These are phyloP conservation scores for Dromiciops gliroides DNA, from an alignment of 2,113 vertebrate genomes.

Conservation along the genomic window DNA sequence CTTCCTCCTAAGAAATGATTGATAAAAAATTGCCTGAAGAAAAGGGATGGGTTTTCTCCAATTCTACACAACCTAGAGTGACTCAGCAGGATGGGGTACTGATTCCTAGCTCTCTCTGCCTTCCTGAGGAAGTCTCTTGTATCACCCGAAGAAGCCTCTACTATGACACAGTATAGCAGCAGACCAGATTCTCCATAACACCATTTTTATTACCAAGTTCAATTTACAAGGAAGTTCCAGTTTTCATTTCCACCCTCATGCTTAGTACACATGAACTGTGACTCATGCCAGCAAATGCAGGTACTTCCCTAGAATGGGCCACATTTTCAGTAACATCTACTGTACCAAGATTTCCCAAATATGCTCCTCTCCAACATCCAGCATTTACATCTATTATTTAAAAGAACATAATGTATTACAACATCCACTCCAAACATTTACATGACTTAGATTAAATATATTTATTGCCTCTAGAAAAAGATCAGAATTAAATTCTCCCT, in stretches of 20 bases:
- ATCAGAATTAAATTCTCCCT: slow-evolving; percentile 27
- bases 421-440: slow-evolving; percentile 53
- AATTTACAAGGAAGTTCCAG: slow-evolving; percentile 78
- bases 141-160: neutral
- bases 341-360: slow-evolving; percentile 24
- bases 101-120: neutral
- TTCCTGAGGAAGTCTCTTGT: neutral
- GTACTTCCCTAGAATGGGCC: slow-evolving; percentile 63
- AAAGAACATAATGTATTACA: slow-evolving; percentile 55
- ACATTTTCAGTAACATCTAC: slow-evolving; percentile 50
- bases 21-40: neutral
- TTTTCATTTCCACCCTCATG: slow-evolving; percentile 69
- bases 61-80: neutral
- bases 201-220: slow-evolving; percentile 83
- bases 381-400: slow-evolving; percentile 64
- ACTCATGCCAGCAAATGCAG: slow-evolving; percentile 65
- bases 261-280: slow-evolving; percentile 39
- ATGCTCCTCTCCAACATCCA: slow-evolving; percentile 19
- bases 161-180: neutral
- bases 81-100: neutral
- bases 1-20: neutral
- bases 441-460: slow-evolving; percentile 64
- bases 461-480: slow-evolving; percentile 75
- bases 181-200: slow-evolving; percentile 67
- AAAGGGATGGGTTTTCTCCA: neutral